phyloP scores from a whole-genome alignment of 1,140 invertebrate species.

The Meloidogyne hapla region DNA sequence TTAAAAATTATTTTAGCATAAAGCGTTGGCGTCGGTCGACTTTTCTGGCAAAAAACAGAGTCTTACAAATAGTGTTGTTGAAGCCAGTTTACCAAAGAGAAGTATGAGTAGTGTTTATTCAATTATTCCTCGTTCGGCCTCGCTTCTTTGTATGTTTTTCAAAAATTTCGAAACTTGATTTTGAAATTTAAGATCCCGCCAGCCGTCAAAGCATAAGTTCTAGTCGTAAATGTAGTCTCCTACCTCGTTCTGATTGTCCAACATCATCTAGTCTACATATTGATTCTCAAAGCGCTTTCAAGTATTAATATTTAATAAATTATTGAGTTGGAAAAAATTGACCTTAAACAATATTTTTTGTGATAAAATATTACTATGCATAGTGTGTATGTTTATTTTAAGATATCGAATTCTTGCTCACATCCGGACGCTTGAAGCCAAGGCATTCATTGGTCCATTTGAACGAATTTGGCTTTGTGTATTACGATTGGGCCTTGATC shows the following conservation, averaged over 20 bases:
- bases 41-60: not conserved
- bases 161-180: not conserved
- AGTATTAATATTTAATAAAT: not conserved
- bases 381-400: no score
- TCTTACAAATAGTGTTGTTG: not conserved
- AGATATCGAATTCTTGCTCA: conserved; percentile 36
- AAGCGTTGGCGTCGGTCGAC: not conserved
- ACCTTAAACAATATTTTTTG: not conserved
- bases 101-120: conserved; percentile 11
- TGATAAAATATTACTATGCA: not conserved
- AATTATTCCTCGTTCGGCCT: conserved; percentile 9
- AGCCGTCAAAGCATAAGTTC: not conserved
- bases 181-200: not conserved
- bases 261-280: not conserved
- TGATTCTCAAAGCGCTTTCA: conserved; percentile 25
- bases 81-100: not conserved
- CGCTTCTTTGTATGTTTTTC: not conserved
- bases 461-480: conserved; percentile 62
- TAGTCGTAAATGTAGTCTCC: not conserved
- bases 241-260: not conserved
- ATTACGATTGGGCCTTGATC: conserved; percentile 52
- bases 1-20: not conserved
- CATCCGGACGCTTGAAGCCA: conserved; percentile 49
- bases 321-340: not conserved
- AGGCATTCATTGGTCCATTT: conserved; percentile 55